Percentiles rank a stretch among this genome's conserved stretches.
Evolutionary conservation across 2,888 invertebrate species (phyloP).

Genomic region (Drosophila parthenogenetica): DNA sequence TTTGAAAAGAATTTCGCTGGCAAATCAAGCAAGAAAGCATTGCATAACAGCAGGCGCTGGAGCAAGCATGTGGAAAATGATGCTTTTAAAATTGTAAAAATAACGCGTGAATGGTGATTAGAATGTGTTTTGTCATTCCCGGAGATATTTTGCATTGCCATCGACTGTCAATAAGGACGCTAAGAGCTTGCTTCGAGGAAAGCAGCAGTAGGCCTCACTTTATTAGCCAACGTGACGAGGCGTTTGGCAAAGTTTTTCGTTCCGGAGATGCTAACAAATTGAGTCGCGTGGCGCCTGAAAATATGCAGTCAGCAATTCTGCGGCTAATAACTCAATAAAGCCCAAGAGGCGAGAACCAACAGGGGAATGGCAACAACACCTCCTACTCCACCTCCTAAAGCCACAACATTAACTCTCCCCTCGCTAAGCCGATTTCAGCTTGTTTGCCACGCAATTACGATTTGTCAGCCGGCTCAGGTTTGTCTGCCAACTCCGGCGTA

Average conservation of each 20-base stretch:
- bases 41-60: constrained; percentile 28
- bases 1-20: constrained; percentile 9
- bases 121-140: constrained; percentile 62
- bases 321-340: constrained; percentile 74
- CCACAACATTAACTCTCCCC: constrained; percentile 21
- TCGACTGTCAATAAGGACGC: constrained; percentile 46
- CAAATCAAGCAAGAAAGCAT: constrained; percentile 25
- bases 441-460: constrained; percentile 80
- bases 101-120: constrained; percentile 37
- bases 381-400: not conserved
- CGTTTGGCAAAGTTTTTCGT: constrained; percentile 46
- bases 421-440: constrained; percentile 78
- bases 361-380: not conserved
- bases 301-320: constrained; percentile 41
- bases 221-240: constrained; percentile 65
- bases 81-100: constrained; percentile 65
- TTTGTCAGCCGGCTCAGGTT: constrained; percentile 73
- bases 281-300: constrained; percentile 55
- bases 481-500: constrained; percentile 46
- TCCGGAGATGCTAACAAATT: constrained; percentile 48
- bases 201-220: constrained; percentile 35
- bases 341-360: constrained; percentile 8
- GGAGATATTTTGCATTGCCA: constrained; percentile 52
- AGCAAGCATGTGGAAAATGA: constrained; percentile 80
- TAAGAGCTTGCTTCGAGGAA: not conserved